Base-by-base conservation (phyloP, 2,797 vertebrate genomes). In the Kryptolebias ocellatus region DNA sequence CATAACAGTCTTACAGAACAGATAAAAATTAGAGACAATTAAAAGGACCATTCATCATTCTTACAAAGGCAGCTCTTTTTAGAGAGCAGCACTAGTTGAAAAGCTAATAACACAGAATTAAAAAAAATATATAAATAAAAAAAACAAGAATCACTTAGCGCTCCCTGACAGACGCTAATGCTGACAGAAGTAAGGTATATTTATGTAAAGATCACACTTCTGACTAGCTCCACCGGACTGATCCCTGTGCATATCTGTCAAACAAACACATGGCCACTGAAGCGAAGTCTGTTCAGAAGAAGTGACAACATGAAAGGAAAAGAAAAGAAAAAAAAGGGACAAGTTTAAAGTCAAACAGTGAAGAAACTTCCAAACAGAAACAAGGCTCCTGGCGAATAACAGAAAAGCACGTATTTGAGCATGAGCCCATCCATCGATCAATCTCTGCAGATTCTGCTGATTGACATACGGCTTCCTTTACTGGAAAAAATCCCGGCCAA, bases 11-110 rank as follows among this genome's bases (percentile, higher is more conserved):
- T 82, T 87, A 87, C 70, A 77, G 66, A 84, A 84, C 77, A 85
- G 76, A 86, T 88, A 90, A 87, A 87, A 90, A 90, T 92, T 89
- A 89, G 82, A 90, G 87, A 90, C 88, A 89, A 90, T 92, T 91
- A 84, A 86, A 87, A 79, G 67, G 87, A 70, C 55, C 81, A 89
- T 89, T 91, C 78, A 90, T 91, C 88, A 86, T 79, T 74, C 72
- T 72, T 51, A 62, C 66, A 78, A 54, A 83, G 72, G 47, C 5
- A 52, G 67, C 78, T 66, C 49, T 34, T 70, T 17, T 24, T 24
- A 24, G 20, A 24, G 20, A 24, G 20, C 20, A 24, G 20, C 20
- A 24, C 20, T 24, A 24, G 20, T 24, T 24, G 20, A 24, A 24
- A 24, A 31, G 60, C 67, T 78, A 78, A 80, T 82, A 42, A 78